Conservation (phyloP, 2,113 vertebrate species). For the Gymnobelideus leadbeateri region DNA sequence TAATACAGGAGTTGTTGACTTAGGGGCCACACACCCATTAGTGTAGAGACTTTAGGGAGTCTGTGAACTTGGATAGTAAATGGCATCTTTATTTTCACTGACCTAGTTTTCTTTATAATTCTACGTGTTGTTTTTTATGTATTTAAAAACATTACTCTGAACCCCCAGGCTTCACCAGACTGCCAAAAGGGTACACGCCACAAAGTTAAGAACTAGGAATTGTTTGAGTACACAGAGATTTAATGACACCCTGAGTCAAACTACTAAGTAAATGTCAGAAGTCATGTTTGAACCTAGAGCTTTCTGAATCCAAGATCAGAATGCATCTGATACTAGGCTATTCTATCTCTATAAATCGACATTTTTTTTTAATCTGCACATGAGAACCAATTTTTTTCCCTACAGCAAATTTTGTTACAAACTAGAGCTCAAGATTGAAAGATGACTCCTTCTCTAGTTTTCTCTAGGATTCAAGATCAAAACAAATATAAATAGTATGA, state of each 20-base stretch:
- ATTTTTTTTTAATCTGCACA: background rate
- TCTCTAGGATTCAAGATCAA: background rate
- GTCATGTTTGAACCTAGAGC: background rate
- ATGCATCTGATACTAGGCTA: background rate
- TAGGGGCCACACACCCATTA: background rate
- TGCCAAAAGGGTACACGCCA: background rate
- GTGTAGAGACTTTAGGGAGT: background rate
- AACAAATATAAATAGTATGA: slow-evolving; percentile 9
- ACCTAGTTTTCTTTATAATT: background rate
- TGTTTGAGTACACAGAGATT: background rate
- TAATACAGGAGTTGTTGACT: background rate
- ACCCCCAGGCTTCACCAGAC: background rate
- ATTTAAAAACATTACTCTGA: background rate
- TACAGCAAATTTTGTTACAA: background rate
- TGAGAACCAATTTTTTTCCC: background rate
- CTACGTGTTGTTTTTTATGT: background rate
- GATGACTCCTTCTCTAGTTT: slow-evolving; percentile 3
- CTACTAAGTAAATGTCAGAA: background rate
- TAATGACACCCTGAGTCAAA: background rate
- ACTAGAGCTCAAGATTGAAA: slow-evolving; percentile 3
- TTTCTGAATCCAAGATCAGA: background rate
- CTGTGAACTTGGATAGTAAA: background rate
- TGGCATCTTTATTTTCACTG: background rate
- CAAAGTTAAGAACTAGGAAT: background rate
- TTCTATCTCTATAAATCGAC: background rate